Conservation (phyloP, 2,888 invertebrate species). For the Catocala nupta region DNA sequence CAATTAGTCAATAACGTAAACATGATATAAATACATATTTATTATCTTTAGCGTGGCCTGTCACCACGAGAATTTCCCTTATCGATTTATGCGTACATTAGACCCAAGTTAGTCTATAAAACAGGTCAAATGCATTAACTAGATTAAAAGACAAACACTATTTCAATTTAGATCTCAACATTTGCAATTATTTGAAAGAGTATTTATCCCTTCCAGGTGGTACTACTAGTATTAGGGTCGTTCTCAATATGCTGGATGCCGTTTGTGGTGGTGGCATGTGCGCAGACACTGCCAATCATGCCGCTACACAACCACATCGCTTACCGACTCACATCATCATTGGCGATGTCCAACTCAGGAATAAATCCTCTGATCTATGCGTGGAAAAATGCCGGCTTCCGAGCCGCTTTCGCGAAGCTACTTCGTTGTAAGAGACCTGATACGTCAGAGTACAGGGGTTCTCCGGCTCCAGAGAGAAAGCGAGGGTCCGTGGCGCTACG, state of each 20-base stretch:
- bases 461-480: conserved; percentile 86
- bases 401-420: conserved; percentile 90
- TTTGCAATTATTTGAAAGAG: conserved; percentile 2
- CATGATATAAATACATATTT: neutral
- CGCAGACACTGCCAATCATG: conserved; percentile 86
- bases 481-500: conserved; percentile 82
- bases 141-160: neutral
- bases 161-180: neutral
- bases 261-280: conserved; percentile 90
- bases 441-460: conserved; percentile 84
- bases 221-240: conserved; percentile 92
- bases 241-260: conserved; percentile 95
- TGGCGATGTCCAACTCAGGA: conserved; percentile 93
- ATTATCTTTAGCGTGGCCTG: neutral
- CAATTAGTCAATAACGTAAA: neutral
- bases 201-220: conserved; percentile 87
- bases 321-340: conserved; percentile 89
- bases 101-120: neutral
- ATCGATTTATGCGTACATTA: neutral
- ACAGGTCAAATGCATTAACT: neutral
- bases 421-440: conserved; percentile 90
- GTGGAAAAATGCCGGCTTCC: conserved; percentile 94
- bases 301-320: conserved; percentile 84
- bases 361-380: conserved; percentile 94
- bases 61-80: neutral